Percentiles rank a stretch among this genome's conserved stretches.
phyloP scores from a whole-genome alignment of 2,888 invertebrate species.

The Heliconius ethilla region DNA sequence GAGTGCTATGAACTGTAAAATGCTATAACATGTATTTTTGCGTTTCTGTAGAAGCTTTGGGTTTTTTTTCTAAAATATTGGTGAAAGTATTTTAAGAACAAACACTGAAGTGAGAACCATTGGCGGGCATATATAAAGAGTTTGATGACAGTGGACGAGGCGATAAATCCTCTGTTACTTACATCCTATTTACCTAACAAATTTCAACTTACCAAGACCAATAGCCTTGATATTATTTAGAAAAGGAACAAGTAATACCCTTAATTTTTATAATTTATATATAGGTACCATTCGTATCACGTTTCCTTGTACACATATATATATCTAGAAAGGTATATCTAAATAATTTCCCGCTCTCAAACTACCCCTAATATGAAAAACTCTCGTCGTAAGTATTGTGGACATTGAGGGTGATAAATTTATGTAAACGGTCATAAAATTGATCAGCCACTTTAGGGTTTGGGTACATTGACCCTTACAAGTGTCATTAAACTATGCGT shows the following conservation, averaged over 20 bases:
- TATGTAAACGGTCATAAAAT: constrained; percentile 68
- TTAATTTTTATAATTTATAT: background rate
- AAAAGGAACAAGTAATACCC: background rate
- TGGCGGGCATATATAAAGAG: too few relatives aligned
- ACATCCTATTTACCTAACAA: background rate
- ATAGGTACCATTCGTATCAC: background rate
- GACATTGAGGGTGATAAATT: constrained; percentile 57
- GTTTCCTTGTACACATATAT: background rate
- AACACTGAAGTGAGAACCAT: too few relatives aligned
- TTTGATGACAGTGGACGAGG: too few relatives aligned
- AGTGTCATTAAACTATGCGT: constrained; percentile 2
- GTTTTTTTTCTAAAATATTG: too few relatives aligned
- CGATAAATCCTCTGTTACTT: background rate
- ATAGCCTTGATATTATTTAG: too few relatives aligned
- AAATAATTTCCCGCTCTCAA: constrained; percentile 25
- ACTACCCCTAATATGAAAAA: constrained; percentile 40
- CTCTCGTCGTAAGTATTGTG: constrained; percentile 45
- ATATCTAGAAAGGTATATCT: background rate
- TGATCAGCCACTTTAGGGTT: constrained; percentile 57
- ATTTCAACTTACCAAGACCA: too few relatives aligned
- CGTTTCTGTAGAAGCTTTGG: too few relatives aligned
- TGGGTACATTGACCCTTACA: constrained; percentile 51
- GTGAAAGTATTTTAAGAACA: too few relatives aligned
- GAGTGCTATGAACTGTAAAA: too few relatives aligned
- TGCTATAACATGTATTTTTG: too few relatives aligned